These are phyloP conservation scores for Eriocheir sinensis DNA, from an alignment of 1,140 invertebrate species.

Conservation along the genomic window DNA sequence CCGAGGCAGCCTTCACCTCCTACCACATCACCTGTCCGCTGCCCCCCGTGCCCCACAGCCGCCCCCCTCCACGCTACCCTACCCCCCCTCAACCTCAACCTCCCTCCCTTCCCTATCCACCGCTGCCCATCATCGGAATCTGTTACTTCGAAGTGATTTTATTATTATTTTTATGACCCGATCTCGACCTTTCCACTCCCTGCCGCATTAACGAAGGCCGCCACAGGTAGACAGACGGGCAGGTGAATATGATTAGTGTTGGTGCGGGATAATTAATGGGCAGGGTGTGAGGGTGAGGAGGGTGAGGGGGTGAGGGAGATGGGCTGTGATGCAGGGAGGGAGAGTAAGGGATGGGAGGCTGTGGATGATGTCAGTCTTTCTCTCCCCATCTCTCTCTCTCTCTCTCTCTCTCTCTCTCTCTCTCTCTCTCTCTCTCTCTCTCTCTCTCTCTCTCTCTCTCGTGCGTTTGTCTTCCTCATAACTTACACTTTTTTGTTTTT, in stretches of 20 bases:
- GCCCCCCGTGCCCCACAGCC: not conserved
- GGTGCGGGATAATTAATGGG: conserved; percentile 2
- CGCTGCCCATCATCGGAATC: not conserved
- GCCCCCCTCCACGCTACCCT: not conserved
- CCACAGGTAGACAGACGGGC: not conserved
- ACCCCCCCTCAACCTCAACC: not conserved
- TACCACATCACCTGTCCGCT: not conserved
- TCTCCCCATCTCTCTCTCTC: not conserved
- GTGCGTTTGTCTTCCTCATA: not conserved
- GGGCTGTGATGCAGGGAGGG: not conserved
- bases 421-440: not conserved
- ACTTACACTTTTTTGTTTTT: not conserved
- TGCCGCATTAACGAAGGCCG: not conserved
- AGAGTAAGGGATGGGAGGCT: not conserved
- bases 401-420: not conserved
- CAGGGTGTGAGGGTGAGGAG: not conserved
- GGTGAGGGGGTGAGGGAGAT: not conserved
- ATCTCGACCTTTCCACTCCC: not conserved
- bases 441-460: not conserved
- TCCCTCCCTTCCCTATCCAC: not conserved
- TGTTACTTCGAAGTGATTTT: conserved; percentile 24
- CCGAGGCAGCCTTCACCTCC: not conserved
- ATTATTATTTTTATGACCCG: conserved; percentile 14
- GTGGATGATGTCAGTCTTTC: not conserved
- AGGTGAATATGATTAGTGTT: conserved; percentile 25